Evolutionary conservation across 2,888 invertebrate genomes (phyloP).

Genomic region (Pristionchus exspectatus): DNA sequence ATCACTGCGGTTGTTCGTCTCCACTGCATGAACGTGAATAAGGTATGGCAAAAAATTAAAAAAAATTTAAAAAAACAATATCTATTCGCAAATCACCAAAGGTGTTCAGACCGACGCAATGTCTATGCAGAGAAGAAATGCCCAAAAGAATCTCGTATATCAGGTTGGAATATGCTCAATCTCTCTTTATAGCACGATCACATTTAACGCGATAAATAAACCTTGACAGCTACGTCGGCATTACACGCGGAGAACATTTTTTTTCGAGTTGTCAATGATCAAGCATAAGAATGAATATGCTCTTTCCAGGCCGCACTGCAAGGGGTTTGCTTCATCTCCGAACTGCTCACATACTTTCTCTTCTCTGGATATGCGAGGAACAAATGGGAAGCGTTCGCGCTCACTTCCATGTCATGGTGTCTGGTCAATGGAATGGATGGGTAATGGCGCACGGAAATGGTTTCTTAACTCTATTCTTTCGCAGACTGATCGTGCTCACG

Average conservation of each 20-base stretch:
- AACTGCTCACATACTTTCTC: slow-evolving; percentile 1
- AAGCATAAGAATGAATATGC: too few relatives aligned
- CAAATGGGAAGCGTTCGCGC: neutral
- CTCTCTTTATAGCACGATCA: too few relatives aligned
- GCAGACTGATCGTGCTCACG: neutral
- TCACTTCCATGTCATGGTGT: slow-evolving; percentile 29
- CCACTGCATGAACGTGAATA: neutral
- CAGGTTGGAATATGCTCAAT: neutral
- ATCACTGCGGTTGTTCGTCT: neutral
- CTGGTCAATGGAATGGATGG: slow-evolving; percentile 21
- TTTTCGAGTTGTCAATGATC: too few relatives aligned
- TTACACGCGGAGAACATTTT: too few relatives aligned
- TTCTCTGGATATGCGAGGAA: neutral
- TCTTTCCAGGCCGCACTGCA: too few relatives aligned
- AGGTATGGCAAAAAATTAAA: neutral
- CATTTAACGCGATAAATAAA: too few relatives aligned
- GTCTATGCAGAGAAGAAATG: neutral
- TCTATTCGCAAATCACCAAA: neutral
- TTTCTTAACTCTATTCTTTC: neutral
- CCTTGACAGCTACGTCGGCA: too few relatives aligned
- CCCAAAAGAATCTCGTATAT: neutral
- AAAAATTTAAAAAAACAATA: neutral
- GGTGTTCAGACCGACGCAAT: neutral
- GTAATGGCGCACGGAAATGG: neutral
- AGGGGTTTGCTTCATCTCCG: too few relatives aligned